Percentiles rank a stretch among this genome's conserved stretches.
phyloP scores from a whole-genome alignment of 2,797 vertebrate genomes.

The Peromyscus nudipes region DNA sequence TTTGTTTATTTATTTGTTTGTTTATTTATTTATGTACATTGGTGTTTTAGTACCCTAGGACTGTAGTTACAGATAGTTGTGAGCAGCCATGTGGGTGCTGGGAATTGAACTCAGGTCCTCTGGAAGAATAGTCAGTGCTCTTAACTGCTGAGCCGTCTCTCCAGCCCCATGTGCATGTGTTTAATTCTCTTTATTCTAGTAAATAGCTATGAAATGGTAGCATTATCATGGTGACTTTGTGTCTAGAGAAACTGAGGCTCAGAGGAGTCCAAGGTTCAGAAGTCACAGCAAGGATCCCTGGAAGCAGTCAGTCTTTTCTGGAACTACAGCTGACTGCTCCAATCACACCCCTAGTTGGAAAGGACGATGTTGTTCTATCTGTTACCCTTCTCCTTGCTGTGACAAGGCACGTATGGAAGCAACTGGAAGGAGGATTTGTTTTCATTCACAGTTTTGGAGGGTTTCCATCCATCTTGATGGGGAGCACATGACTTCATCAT shows the following conservation, averaged over 20 bases:
- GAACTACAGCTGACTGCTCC: background rate
- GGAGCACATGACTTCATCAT: background rate
- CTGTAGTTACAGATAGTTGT: too few relatives aligned
- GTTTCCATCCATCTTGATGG: background rate
- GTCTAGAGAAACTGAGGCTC: background rate
- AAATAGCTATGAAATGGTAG: background rate
- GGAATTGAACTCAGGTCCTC: too few relatives aligned
- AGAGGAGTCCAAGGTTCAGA: background rate
- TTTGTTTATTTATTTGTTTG: too few relatives aligned
- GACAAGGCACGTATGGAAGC: background rate
- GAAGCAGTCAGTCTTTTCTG: background rate
- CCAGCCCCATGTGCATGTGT: background rate
- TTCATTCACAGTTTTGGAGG: background rate
- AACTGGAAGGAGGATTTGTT: background rate
- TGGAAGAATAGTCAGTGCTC: too few relatives aligned
- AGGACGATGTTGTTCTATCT: background rate
- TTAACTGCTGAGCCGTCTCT: too few relatives aligned
- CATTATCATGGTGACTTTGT: background rate
- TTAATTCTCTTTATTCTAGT: constrained; percentile 3
- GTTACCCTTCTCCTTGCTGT: background rate
- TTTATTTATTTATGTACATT: too few relatives aligned
- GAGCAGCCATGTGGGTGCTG: too few relatives aligned
- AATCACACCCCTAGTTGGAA: background rate
- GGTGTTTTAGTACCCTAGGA: too few relatives aligned
- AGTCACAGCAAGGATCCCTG: background rate